Evolutionary conservation across 2,113 vertebrate genomes (phyloP), one percentile per base, ranked within the genome.

Genomic region (Pyrgilauda ruficollis): DNA sequence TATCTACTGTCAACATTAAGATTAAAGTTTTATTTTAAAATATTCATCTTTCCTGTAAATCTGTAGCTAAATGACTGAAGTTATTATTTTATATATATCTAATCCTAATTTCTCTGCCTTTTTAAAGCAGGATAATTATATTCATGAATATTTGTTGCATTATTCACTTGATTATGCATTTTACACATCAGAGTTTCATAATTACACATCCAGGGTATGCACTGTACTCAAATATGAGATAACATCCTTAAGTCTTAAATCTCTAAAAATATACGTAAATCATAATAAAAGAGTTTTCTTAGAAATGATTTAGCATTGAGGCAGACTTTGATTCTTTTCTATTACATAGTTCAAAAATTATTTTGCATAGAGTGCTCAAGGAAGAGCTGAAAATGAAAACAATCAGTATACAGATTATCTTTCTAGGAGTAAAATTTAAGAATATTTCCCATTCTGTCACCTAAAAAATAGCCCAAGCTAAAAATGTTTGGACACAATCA

Each of bases 11-110:
- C 95, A 97, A 79, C 84, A 82, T 46, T 68, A 37, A 72, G 72
- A 91, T 82, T 87, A 84, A 93, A 93, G 23, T 64, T 59, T 69
- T 89, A 76, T 79, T 95, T 96, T 56, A 86, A 96, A 96, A 83
- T 92, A 77, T 83, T 89, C 1, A 41, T 82, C 50, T 86, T 92
- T 44, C 44, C 76, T 56, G 55, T 89, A 92, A 90, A 82, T 85
- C 55, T 68, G 56, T n/a, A 81, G 69, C 37, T 83, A 90, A 96
- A 64, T 78, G 59, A 86, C 59, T 47, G 28, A 86, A 49, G 28
- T 52, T 87, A 78, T 53, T 41, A n/a, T 85, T 93, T 8, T 18
- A 13, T 72, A 50, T 78, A 49, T 84, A 68, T 62, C 33, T 83
- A 87, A 64, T 72, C 56, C 66, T 84, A 78, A 49, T 88, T 94